Percentiles rank a stretch among this genome's conserved stretches.
These are phyloP conservation scores for Psylliodes chrysocephalus DNA, from an alignment of 2,888 invertebrate genomes.

Conservation along the genomic window DNA sequence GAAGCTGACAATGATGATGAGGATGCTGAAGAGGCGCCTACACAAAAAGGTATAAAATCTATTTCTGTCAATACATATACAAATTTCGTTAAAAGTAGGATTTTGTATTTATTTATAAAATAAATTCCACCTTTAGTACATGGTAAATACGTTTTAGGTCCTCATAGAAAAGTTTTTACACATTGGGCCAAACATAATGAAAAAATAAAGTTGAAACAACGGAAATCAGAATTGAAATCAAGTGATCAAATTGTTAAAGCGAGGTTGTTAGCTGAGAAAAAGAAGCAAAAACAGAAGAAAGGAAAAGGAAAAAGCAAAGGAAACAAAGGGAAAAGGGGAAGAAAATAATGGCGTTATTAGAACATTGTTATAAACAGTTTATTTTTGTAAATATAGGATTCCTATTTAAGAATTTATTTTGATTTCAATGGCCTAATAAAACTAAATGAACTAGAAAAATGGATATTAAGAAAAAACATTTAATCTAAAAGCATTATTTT, in stretches of 20 bases:
- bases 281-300: constrained; percentile 67
- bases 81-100: not conserved
- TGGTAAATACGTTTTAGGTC: constrained; percentile 29
- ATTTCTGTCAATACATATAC: constrained; percentile 1
- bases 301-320: constrained; percentile 54
- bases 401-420: too few relatives aligned
- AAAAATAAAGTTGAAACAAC: constrained; percentile 72
- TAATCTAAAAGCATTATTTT: too few relatives aligned
- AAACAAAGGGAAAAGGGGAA: constrained; percentile 9
- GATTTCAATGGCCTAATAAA: too few relatives aligned
- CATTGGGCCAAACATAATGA: constrained; percentile 85
- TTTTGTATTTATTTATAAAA: constrained; percentile 6
- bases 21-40: constrained; percentile 56
- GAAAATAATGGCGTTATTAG: not conserved
- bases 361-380: constrained; percentile 4
- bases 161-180: constrained; percentile 68
- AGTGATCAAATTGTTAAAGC: constrained; percentile 84
- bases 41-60: constrained; percentile 38
- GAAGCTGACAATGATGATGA: constrained; percentile 65
- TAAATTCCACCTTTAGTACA: too few relatives aligned
- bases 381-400: not conserved
- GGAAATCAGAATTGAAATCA: constrained; percentile 72
- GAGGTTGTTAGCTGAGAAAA: constrained; percentile 72
- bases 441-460: too few relatives aligned
- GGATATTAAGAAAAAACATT: too few relatives aligned